Evolutionary conservation across 2,888 invertebrate species (phyloP).

Genomic region (Rhamphomyia laevipes): DNA sequence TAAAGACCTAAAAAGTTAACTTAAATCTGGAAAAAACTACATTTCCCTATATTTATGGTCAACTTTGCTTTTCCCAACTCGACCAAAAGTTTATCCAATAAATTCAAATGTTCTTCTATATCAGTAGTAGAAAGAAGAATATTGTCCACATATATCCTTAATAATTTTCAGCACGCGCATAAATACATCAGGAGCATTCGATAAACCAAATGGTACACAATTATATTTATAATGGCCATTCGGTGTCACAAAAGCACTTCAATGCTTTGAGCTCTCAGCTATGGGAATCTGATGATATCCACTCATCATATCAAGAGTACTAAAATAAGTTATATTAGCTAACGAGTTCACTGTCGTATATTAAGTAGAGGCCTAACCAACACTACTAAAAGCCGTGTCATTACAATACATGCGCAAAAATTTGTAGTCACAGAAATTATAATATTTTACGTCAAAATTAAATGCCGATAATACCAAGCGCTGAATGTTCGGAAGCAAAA

Average conservation of each 20-base stretch:
- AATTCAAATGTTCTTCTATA: not conserved
- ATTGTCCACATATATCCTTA: not conserved
- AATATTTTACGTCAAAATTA: no score
- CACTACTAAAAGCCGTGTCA: no score
- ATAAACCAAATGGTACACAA: conserved; percentile 20
- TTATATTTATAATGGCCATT: conserved; percentile 22
- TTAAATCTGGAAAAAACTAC: not conserved
- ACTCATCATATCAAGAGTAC: conserved; percentile 6
- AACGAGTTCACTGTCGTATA: conserved; percentile 11
- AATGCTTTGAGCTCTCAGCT: conserved; percentile 5
- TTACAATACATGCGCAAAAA: no score
- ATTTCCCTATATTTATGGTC: not conserved
- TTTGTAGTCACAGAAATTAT: no score
- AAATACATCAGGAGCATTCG: conserved; percentile 19
- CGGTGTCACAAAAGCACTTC: conserved; percentile 20
- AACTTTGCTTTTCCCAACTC: not conserved
- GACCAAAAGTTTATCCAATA: not conserved
- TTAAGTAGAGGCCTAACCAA: conserved; percentile 17
- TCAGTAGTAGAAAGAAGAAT: not conserved
- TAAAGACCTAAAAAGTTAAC: conserved; percentile 1
- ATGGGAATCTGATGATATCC: conserved; percentile 10
- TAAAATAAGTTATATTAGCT: conserved; percentile 2
- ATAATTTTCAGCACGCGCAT: conserved; percentile 3
- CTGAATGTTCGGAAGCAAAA: no score
- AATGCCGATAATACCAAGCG: no score